Conservation (phyloP, 2,113 vertebrate species). For the Heterocephalus glaber region DNA sequence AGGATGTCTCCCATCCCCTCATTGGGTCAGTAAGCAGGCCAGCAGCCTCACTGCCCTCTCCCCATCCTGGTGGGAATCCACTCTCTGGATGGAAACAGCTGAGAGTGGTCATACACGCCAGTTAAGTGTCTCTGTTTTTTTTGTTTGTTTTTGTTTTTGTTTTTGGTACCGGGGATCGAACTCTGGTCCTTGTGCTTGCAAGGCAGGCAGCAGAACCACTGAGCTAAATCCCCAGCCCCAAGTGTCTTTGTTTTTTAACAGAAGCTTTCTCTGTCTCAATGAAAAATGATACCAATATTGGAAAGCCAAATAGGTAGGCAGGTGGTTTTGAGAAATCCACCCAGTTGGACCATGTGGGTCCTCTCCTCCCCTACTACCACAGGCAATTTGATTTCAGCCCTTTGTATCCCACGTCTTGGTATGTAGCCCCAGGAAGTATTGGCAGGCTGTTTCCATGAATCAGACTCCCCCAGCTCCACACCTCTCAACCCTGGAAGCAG, state of each 20-base stretch:
- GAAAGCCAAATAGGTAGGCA: neutral
- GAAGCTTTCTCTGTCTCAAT: neutral
- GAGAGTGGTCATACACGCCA: neutral
- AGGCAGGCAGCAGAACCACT: no score
- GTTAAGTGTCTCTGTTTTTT: neutral
- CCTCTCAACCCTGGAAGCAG: neutral
- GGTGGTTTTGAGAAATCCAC: neutral
- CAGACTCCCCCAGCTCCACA: neutral
- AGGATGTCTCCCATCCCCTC: neutral
- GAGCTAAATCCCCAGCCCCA: no score
- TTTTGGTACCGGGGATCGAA: no score
- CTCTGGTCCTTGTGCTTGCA: no score
- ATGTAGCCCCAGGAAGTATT: neutral
- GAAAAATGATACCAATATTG: neutral
- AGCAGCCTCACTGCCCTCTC: no score
- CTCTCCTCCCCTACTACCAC: neutral
- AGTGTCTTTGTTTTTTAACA: neutral
- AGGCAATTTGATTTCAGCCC: neutral
- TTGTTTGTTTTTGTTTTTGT: no score
- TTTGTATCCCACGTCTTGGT: neutral
- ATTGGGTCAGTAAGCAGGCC: neutral
- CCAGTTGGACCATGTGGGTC: accelerated
- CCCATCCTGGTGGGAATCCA: neutral
- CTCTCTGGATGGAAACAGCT: neutral
- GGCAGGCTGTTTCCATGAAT: neutral